Percentiles rank a stretch among this genome's conserved stretches.
Evolutionary conservation across 2,888 invertebrate species (phyloP).

Genomic region (Ramazzottius varieornatus): DNA sequence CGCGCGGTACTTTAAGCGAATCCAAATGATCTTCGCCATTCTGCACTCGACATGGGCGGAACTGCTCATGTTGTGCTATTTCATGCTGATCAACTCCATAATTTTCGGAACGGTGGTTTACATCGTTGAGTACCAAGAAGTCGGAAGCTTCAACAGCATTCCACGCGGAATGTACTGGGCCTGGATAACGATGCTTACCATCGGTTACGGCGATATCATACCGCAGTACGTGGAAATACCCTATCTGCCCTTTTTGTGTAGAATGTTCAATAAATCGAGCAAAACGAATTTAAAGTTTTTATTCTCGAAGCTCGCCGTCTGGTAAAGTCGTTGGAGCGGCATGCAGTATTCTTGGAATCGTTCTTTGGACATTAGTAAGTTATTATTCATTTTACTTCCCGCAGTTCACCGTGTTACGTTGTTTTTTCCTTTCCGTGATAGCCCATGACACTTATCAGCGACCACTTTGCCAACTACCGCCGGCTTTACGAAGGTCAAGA

Average conservation of each 20-base stretch:
- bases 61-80: not conserved
- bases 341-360: not conserved
- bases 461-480: not conserved
- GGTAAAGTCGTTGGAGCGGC: not conserved
- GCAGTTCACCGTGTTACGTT: not conserved
- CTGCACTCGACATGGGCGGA: not conserved
- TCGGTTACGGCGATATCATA: not conserved
- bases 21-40: conserved; percentile 2
- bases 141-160: not conserved
- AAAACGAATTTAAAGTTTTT: too few relatives aligned
- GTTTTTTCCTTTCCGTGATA: not conserved
- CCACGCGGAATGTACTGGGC: not conserved
- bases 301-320: not conserved
- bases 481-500: not conserved
- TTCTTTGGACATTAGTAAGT: not conserved
- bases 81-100: not conserved
- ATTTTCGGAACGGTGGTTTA: not conserved
- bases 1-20: not conserved
- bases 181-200: not conserved
- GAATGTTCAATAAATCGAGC: too few relatives aligned
- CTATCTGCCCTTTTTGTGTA: not conserved
- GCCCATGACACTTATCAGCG: not conserved
- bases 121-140: not conserved
- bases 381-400: not conserved
- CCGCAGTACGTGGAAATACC: not conserved